These are phyloP conservation scores for Crioceris asparagi DNA, from an alignment of 2,888 invertebrate species.

Conservation along the genomic window DNA sequence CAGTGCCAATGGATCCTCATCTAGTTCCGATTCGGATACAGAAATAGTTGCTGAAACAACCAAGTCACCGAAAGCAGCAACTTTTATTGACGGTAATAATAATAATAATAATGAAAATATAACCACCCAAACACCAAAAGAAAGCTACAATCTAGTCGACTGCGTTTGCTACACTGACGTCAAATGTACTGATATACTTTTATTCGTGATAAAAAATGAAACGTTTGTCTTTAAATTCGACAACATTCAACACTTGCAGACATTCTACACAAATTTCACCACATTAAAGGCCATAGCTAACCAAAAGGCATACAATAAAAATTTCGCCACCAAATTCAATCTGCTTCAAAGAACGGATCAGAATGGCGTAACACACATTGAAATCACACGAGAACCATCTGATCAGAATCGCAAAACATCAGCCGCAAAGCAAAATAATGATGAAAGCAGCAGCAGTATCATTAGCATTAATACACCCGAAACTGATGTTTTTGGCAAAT, in stretches of 20 bases:
- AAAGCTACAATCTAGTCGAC: constrained; percentile 35
- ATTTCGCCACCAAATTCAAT: constrained; percentile 31
- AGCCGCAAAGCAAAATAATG: constrained; percentile 5
- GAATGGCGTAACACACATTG: constrained; percentile 43
- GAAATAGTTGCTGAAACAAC: too few species aligned
- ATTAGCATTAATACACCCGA: constrained; percentile 37
- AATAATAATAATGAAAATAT: background rate
- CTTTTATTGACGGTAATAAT: too few species aligned
- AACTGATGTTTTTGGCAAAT: too few species aligned
- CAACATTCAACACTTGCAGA: constrained; percentile 27
- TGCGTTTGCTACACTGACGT: constrained; percentile 38
- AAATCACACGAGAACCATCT: constrained; percentile 30
- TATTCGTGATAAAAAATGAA: constrained; percentile 35
- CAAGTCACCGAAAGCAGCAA: background rate
- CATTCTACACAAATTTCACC: constrained; percentile 35
- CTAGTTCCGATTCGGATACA: constrained; percentile 34
- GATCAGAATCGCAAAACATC: constrained; percentile 11
- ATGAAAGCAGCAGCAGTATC: constrained; percentile 25
- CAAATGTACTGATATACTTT: constrained; percentile 34
- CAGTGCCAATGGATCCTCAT: constrained; percentile 37
- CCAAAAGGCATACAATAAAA: constrained; percentile 32
- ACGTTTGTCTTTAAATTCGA: constrained; percentile 36
- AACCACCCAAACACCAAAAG: constrained; percentile 13
- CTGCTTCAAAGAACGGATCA: constrained; percentile 40
- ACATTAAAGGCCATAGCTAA: constrained; percentile 36